Percentiles rank a stretch among this genome's conserved stretches.
Evolutionary conservation across 2,797 vertebrate genomes (phyloP).

Genomic region (Austrolebias charrua): DNA sequence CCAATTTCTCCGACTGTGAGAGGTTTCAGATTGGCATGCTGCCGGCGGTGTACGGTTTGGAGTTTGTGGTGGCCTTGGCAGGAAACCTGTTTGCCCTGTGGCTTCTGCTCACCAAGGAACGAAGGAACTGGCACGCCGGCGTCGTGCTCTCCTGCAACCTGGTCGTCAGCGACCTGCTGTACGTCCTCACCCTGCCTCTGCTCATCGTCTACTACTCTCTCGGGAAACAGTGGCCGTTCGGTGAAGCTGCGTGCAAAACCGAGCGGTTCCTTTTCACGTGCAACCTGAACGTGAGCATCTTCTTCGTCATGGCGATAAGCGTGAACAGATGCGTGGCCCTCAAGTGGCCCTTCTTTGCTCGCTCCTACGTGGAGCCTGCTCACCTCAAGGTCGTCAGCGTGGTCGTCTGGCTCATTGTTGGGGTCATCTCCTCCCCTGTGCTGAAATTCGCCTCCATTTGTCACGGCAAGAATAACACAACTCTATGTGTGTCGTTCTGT

Average conservation of each 20-base stretch:
- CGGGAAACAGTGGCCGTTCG: conserved; percentile 77
- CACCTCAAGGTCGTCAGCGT: conserved; percentile 71
- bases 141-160: conserved; percentile 83
- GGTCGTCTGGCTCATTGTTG: conserved; percentile 71
- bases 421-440: conserved; percentile 71
- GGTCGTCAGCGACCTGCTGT: conserved; percentile 82
- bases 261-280: conserved; percentile 85
- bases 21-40: conserved; percentile 67
- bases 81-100: conserved; percentile 82
- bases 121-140: conserved; percentile 77
- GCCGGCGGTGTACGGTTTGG: conserved; percentile 69
- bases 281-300: conserved; percentile 82
- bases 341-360: conserved; percentile 79
- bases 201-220: conserved; percentile 74
- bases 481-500: conserved; percentile 64
- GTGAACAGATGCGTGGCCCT: conserved; percentile 83
- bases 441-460: conserved; percentile 68
- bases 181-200: conserved; percentile 78
- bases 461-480: fast-evolving
- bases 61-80: conserved; percentile 72
- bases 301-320: conserved; percentile 86
- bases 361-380: conserved; percentile 57
- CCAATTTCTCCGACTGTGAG: not conserved
- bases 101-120: conserved; percentile 65
- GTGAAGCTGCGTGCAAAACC: conserved; percentile 66